phyloP scores from a whole-genome alignment of 2,797 vertebrate species.

The Balearica regulorum region DNA sequence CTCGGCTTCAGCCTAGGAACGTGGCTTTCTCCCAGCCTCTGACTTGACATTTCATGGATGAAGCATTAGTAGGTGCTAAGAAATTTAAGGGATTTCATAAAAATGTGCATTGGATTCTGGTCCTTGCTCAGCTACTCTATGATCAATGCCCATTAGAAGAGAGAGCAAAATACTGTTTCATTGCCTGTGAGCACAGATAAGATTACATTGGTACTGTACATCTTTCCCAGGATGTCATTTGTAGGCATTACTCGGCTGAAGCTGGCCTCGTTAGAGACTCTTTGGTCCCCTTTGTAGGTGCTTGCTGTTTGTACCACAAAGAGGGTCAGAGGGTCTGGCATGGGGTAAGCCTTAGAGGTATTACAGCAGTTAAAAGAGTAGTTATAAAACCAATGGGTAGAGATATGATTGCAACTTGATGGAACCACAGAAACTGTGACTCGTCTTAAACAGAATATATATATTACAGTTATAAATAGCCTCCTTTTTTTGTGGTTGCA shows the following conservation, averaged over 20 bases:
- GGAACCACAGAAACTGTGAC: constrained; percentile 1
- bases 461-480: constrained; percentile 6
- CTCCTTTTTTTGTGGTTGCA: background rate
- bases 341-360: background rate
- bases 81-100: background rate
- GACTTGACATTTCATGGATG: background rate
- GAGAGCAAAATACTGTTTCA: background rate
- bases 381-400: background rate
- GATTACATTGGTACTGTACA: background rate
- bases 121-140: background rate
- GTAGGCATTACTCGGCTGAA: background rate
- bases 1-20: background rate
- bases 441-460: background rate
- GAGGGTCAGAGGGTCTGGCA: background rate
- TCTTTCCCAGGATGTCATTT: background rate
- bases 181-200: background rate
- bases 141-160: background rate
- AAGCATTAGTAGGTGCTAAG: background rate
- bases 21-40: background rate
- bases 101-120: background rate
- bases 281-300: background rate
- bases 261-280: background rate
- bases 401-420: background rate
- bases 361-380: background rate
- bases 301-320: background rate